Evolutionary conservation across 2,888 invertebrate genomes (phyloP), one percentile per base, ranked within the genome.

Genomic region (Drosophila kokeensis): DNA sequence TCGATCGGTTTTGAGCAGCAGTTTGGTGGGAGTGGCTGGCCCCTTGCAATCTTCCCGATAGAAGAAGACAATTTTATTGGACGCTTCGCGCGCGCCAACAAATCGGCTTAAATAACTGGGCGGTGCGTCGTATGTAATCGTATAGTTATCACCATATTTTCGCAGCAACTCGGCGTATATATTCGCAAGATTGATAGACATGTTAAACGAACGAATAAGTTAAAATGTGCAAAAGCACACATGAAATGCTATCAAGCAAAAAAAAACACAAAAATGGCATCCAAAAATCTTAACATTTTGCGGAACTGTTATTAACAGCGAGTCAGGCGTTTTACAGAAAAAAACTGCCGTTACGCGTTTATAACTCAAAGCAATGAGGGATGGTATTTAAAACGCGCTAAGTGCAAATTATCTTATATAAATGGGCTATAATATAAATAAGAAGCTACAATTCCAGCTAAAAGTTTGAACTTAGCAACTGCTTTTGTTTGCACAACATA

Each of bases 111-210:
- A 77, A 69, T 92, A 92, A 2, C 87, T 84, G 1, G 91, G 83
- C 3, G 89, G 83, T 5, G 76, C 61, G 4, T 82, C 76, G 49
- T 90, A 91, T 2, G 89, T 76, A 2, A 92, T 78, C 36, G 87
- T 86, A 62, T 83, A 87, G 27, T 78, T 74, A 11, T 89, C 87
- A 15, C 85, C 87, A 66, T 88, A 89, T 55, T 81, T 86, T 11
- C 88, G 86, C 64, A 91, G 70, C 36, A 91, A 53, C 49, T 81
- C 81, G 0, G 92, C 92, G 54, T 92, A 93, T 27, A 92, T 67
- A 79, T 93, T 92, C 7, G 92, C 92, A 27, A 92, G 81, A 81
- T 90, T 91, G 2, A 80, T 73, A 36, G 81, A 75, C 91, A 91
- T 92, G 42, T 49, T 68, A 8, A 13, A 27, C 34, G 49, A 52